Base-by-base conservation (phyloP, 1,140 invertebrate genomes). In the Ceratina calcarata region DNA sequence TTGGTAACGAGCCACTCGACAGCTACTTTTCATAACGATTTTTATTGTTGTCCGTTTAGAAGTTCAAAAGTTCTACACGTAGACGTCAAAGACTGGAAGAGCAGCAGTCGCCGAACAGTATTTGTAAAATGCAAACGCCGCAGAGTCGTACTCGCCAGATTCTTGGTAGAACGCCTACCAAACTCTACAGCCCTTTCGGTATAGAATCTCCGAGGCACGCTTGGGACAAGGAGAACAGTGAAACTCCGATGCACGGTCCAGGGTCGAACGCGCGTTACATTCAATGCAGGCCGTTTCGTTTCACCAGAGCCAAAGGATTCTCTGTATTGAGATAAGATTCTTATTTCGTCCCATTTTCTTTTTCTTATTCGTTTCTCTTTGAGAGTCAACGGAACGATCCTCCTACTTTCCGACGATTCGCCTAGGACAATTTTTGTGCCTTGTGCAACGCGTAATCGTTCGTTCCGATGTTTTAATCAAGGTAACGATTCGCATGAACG, bases 121-220 rank as follows among this genome's bases (percentile, higher is more conserved):
- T 87, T 10, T 88, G 70, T 51, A 91, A 88, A 49, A 81, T 83
- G 69, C 87, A 91, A 64, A 94, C 94, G 1, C 94, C 94, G 2
- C 92, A 93, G 51, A 92, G 94, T 13, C 89, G 91, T 65, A 93
- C 94, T 0, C 91, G 93, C 10, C 89, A 93, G 68, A 86, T 95
- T 37, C 88, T 95, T 13, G 95, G 95, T 3, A 89, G 95, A 27
- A 95, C 95, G 0, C 95, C 95, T 0, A 95, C 94, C 0, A 95
- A 95, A 84, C 85, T 95, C 7, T 95, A 95, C 82, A 95, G 94
- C 79, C 95, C 95, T 3, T 95, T 95, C 83, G 93, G 94, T 4
- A 95, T 95, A 53, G 95, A 95, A 80, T 94, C 94, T 27, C 94
- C 95, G 8, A 89, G 85, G 45, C 87, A 80, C n/a, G 83, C 88